A percentile compares a stretch with the other conserved stretches of the same genome.
Conservation (phyloP, 2,888 invertebrate species). For the Bhutanitis thaidina region DNA sequence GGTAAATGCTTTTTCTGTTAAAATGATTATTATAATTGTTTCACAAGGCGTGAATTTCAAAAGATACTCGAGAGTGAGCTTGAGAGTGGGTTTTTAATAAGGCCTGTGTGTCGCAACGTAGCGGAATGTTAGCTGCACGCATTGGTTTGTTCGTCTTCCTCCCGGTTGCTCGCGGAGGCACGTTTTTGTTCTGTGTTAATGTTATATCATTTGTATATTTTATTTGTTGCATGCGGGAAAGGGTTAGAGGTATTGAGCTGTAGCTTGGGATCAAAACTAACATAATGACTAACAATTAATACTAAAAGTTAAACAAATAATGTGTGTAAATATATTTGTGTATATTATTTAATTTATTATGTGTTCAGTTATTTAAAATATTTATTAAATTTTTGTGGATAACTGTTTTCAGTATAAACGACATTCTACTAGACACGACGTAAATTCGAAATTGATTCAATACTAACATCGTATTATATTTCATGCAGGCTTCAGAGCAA, state of each 20-base stretch:
- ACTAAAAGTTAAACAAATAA: conserved; percentile 23
- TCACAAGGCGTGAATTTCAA: too few relatives aligned
- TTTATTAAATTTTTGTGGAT: conserved; percentile 25
- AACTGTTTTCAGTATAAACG: conserved; percentile 1
- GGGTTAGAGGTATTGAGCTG: conserved; percentile 31
- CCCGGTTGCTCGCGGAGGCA: conserved; percentile 38
- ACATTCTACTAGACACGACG: too few relatives aligned
- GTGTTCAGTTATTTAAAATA: conserved; percentile 24
- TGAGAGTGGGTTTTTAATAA: conserved; percentile 18
- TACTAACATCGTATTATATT: conserved; percentile 1
- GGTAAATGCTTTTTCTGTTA: neutral
- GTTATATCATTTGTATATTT: conserved; percentile 29
- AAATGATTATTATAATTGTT: neutral
- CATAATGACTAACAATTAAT: conserved; percentile 53
- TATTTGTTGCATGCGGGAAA: conserved; percentile 50
- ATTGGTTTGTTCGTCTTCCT: conserved; percentile 54
- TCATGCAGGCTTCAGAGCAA: conserved; percentile 72
- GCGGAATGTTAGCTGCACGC: conserved; percentile 73
- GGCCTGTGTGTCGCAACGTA: conserved; percentile 61
- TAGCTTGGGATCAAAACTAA: conserved; percentile 43
- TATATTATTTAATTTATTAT: conserved; percentile 34
- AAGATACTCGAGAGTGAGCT: neutral
- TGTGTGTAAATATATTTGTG: conserved; percentile 27
- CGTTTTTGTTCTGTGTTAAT: conserved; percentile 29
- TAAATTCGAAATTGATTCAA: too few relatives aligned